Base-by-base conservation (phyloP, 2,888 invertebrate species). In the Lycocerus yunnanus region DNA sequence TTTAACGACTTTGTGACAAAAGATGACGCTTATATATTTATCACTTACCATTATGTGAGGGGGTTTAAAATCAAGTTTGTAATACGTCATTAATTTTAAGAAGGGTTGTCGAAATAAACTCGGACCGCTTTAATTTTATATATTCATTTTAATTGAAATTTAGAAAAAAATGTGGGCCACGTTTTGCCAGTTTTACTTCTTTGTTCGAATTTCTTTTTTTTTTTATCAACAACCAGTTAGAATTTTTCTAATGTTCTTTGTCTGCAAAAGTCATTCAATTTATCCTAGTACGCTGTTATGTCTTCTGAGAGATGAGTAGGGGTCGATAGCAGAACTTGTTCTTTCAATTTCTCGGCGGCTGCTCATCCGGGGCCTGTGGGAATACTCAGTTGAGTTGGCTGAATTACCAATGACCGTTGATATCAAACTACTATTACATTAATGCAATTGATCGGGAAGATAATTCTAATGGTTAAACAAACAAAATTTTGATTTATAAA, bases 341-440 rank as follows among this genome's bases (percentile, higher is more conserved):
- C 71, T 71, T 71, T 71, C 71, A 71, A 71, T 71, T 71, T 71
- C 61, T 63, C 15, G 61, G 65, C 71, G 71, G 71, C 66, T 65
- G 71, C 71, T 24, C 20, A 65, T 63, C 61, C 20, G 61, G 58
- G 66, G 15, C 71, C 66, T 71, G 65, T 65, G 71, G 71, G 71
- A 71, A 71, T 71, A 71, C 16, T 63, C 24, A 58, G 58, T 71
- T 58, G 71, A 71, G 71, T 71, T 71, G 71, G 21, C 21, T 71
- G 66, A 71, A 71, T 71, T 65, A 71, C 71, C 66, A 66, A 71
- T 71, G 71, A 65, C 71, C 58, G 65, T 71, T 71, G 58, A 66
- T 71, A 66, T 71, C 66, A 59, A 27, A 63, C 43, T 43, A 43
- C 59, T 63, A 69, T 69, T 69, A 69, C 69, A 59, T 69, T 63